These are phyloP conservation scores for Steinernema hermaphroditum DNA, from an alignment of 2,888 invertebrate species.

Conservation along the genomic window DNA sequence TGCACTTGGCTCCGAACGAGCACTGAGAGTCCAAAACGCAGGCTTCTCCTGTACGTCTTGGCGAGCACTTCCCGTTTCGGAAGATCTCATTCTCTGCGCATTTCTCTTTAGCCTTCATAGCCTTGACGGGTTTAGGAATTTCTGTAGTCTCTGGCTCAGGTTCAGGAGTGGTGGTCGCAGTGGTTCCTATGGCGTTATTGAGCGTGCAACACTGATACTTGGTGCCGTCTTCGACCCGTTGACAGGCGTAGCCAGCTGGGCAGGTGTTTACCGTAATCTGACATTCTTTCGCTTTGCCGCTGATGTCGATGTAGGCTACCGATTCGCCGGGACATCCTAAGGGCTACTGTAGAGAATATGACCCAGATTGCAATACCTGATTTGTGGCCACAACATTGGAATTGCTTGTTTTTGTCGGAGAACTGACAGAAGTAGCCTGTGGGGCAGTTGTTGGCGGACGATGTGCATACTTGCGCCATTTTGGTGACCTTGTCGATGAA, in stretches of 20 bases:
- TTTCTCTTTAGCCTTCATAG: not conserved
- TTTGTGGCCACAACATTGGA: constrained; percentile 59
- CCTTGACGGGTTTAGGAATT: not conserved
- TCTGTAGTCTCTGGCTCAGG: not conserved
- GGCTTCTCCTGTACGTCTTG: constrained; percentile 52
- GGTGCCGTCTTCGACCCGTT: constrained; percentile 40
- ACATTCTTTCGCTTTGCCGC: constrained; percentile 54
- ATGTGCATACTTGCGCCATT: constrained; percentile 40
- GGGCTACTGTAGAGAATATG: not conserved
- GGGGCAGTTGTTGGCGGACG: constrained; percentile 51
- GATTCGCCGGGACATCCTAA: constrained; percentile 55
- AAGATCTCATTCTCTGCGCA: constrained; percentile 51
- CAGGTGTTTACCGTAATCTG: constrained; percentile 45
- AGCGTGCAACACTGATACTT: constrained; percentile 54
- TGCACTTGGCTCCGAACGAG: constrained; percentile 51
- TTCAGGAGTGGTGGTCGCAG: constrained; percentile 24
- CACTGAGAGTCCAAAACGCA: constrained; percentile 55
- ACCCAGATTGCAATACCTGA: constrained; percentile 45
- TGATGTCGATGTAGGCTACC: constrained; percentile 57
- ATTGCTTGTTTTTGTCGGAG: constrained; percentile 59
- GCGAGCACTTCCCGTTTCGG: constrained; percentile 54
- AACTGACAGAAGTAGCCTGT: constrained; percentile 63
- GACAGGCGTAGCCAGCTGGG: constrained; percentile 56
- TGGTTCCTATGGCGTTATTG: too few relatives aligned
- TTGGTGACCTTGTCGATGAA: constrained; percentile 38